A percentile compares a stretch with the other conserved stretches of the same genome.
These are phyloP conservation scores for Theristicus caerulescens DNA, from an alignment of 2,113 vertebrate genomes.

Conservation along the genomic window DNA sequence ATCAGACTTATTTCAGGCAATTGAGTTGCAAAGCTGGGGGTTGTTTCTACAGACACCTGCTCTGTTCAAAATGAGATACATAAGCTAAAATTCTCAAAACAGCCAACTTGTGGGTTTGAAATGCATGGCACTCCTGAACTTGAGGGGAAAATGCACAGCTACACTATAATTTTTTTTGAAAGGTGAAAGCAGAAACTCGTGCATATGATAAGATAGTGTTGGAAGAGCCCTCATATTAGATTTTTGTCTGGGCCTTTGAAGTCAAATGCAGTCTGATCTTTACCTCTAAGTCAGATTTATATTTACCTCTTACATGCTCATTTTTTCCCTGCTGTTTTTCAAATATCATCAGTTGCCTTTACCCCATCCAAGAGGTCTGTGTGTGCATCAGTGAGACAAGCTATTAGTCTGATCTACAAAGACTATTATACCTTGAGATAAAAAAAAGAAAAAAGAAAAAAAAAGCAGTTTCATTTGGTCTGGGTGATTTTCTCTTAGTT, in stretches of 20 bases:
- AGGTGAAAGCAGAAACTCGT: background rate
- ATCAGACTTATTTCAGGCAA: background rate
- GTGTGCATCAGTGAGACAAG: background rate
- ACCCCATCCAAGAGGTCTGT: background rate
- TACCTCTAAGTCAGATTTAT: constrained; percentile 14
- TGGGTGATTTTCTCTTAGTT: background rate
- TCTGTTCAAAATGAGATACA: background rate
- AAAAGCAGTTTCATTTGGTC: background rate
- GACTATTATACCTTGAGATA: background rate
- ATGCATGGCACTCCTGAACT: background rate
- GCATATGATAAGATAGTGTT: background rate
- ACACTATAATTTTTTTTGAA: background rate
- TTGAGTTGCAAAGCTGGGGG: background rate
- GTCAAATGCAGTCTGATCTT: constrained; percentile 4
- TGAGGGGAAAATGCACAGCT: background rate
- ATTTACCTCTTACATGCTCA: background rate
- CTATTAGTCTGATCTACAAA: background rate
- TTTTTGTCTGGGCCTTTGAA: constrained; percentile 29
- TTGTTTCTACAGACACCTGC: background rate
- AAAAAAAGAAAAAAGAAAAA: background rate
- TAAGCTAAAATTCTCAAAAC: background rate
- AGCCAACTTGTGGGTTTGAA: background rate
- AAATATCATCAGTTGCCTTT: background rate
- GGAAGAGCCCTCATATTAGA: constrained; percentile 18
- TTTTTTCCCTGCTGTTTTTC: background rate